phyloP scores from a whole-genome alignment of 1,140 invertebrate species.

The Philopotamus ludificatus region DNA sequence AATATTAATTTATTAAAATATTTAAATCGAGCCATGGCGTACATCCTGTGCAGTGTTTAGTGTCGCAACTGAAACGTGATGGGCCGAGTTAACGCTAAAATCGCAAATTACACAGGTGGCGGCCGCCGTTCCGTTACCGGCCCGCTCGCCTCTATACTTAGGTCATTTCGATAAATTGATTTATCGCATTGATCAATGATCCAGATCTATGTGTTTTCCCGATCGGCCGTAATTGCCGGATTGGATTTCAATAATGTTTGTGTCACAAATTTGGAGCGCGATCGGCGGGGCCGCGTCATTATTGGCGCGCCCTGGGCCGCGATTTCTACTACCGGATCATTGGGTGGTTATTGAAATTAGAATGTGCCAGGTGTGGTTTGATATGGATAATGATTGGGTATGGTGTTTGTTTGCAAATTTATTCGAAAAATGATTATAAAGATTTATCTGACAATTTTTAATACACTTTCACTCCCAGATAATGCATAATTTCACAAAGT shows the following conservation, averaged over 20 bases:
- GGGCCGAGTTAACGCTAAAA: conserved; percentile 32
- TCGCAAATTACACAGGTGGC: conserved; percentile 30
- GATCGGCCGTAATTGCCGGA: not conserved
- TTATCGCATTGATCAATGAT: conserved; percentile 26
- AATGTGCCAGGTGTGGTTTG: not conserved
- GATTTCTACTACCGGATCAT: not conserved
- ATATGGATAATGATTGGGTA: no score
- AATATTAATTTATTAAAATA: no score
- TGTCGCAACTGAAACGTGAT: conserved; percentile 11
- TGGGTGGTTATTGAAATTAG: not conserved
- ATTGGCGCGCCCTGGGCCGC: not conserved
- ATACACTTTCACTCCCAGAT: no score
- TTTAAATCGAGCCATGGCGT: no score
- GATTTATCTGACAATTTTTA: no score
- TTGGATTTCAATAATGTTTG: conserved; percentile 9
- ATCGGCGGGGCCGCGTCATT: not conserved
- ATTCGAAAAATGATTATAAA: no score
- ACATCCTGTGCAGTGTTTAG: no score
- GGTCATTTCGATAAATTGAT: conserved; percentile 33
- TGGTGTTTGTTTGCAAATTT: no score
- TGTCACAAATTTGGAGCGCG: not conserved
- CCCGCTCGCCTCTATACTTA: not conserved
- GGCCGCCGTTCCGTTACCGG: conserved; percentile 21
- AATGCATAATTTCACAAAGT: no score
- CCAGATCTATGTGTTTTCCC: conserved; percentile 10